A percentile compares a stretch with the other conserved stretches of the same genome.
These are phyloP conservation scores for Pyrrhura leucotis DNA, from an alignment of 2,797 vertebrate genomes.

Conservation along the genomic window DNA sequence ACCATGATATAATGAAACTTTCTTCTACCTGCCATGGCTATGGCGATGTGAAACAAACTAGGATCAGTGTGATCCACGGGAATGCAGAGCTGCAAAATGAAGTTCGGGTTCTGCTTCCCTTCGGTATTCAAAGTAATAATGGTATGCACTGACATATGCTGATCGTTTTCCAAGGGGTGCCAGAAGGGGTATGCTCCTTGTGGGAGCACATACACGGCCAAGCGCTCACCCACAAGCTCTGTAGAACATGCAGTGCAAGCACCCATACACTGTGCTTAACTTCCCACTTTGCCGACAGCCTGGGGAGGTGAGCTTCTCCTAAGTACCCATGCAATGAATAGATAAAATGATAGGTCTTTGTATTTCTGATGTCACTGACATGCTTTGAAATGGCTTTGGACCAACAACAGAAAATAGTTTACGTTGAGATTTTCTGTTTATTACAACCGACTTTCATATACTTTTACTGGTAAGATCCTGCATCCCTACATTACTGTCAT, in stretches of 20 bases:
- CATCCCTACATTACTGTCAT: neutral
- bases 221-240: fast-evolving
- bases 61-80: neutral
- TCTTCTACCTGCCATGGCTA: neutral
- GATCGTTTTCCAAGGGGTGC: neutral
- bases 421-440: neutral
- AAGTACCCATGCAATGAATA: neutral
- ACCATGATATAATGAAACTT: neutral
- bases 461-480: neutral
- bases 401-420: neutral
- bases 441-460: neutral
- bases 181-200: neutral
- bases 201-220: neutral
- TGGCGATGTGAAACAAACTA: neutral
- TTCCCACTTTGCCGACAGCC: neutral
- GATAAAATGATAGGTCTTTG: neutral
- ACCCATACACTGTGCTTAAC: neutral
- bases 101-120: neutral
- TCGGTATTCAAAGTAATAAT: neutral
- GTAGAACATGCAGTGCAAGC: too few relatives aligned
- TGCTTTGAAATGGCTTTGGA: neutral
- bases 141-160: fast-evolving
- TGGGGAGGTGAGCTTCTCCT: neutral
- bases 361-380: neutral
- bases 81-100: neutral